These are phyloP conservation scores for Paradoxurus hermaphroditus DNA, from an alignment of 2,113 vertebrate genomes.

Conservation along the genomic window DNA sequence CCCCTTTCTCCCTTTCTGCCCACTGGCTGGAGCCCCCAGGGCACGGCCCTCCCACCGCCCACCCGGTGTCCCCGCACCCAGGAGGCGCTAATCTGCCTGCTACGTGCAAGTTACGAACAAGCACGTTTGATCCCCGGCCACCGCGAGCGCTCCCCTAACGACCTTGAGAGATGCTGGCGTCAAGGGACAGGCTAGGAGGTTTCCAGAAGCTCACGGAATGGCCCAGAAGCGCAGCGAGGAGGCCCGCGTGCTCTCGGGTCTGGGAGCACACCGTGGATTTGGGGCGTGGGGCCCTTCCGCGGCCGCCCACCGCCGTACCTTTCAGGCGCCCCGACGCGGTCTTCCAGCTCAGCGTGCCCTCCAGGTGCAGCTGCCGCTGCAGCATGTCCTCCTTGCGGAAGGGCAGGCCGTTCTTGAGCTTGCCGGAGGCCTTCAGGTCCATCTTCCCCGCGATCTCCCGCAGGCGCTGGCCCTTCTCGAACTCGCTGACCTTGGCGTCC, in stretches of 20 bases:
- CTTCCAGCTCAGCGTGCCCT: constrained; percentile 94
- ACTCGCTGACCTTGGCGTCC: constrained; percentile 90
- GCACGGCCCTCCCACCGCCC: background rate
- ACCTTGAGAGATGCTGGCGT: background rate
- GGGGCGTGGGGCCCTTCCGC: no score
- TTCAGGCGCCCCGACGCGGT: constrained; percentile 92
- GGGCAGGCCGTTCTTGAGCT: constrained; percentile 90
- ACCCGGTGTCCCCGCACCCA: background rate
- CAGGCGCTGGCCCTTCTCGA: constrained; percentile 90
- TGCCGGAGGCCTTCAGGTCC: constrained; percentile 91
- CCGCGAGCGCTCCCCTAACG: background rate
- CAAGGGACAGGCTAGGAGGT: background rate
- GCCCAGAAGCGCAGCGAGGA: background rate
- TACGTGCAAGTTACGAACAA: background rate
- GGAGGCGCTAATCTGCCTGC: no score
- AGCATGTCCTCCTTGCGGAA: constrained; percentile 93
- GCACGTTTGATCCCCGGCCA: fast-evolving
- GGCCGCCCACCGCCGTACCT: no score
- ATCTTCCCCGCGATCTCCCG: constrained; percentile 89
- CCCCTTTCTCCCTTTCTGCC: background rate
- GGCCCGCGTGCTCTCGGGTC: background rate
- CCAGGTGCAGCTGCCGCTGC: constrained; percentile 85
- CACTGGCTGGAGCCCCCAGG: background rate
- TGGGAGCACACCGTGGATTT: background rate
- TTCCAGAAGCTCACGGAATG: background rate